Percentiles rank a stretch among this genome's conserved stretches.
These are phyloP conservation scores for Crotalus viridis DNA, from an alignment of 2,113 vertebrate species.

Conservation along the genomic window DNA sequence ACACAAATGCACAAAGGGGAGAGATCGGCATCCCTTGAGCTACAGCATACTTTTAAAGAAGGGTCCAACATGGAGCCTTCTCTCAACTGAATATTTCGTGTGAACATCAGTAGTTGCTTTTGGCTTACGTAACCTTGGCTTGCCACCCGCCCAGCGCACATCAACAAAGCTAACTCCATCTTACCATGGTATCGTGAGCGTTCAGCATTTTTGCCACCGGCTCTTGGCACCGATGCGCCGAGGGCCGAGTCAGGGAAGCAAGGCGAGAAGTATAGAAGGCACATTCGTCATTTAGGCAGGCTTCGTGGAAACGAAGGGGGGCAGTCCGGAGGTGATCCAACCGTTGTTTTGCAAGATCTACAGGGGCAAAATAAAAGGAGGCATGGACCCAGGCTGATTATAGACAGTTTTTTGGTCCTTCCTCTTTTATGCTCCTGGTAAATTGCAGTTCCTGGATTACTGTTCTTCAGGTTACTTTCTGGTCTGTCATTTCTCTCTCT, in stretches of 20 bases:
- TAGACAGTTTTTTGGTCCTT: background rate
- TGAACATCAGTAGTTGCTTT: background rate
- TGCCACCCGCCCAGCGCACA: background rate
- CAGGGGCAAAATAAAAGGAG: background rate
- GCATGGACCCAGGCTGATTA: background rate
- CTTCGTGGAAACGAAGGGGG: slow-evolving; percentile 57
- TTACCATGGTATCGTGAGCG: background rate
- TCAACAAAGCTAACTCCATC: background rate
- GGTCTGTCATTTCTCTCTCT: background rate
- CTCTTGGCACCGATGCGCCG: slow-evolving; percentile 45
- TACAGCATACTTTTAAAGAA: background rate
- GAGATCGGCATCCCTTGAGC: background rate
- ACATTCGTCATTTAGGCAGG: slow-evolving; percentile 65
- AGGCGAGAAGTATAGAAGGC: slow-evolving; percentile 65
- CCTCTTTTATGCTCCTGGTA: too few relatives aligned
- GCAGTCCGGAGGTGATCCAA: slow-evolving; percentile 50
- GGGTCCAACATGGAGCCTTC: background rate
- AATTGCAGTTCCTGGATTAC: background rate
- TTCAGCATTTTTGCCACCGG: slow-evolving; percentile 53
- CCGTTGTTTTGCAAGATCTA: slow-evolving; percentile 48
- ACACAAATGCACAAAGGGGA: background rate
- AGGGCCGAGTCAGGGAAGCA: slow-evolving; percentile 6
- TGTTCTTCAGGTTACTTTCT: background rate
- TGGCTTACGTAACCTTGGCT: background rate
- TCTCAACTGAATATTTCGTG: background rate